These are phyloP conservation scores for Pituophis catenifer DNA, from an alignment of 2,113 vertebrate species.

Conservation along the genomic window DNA sequence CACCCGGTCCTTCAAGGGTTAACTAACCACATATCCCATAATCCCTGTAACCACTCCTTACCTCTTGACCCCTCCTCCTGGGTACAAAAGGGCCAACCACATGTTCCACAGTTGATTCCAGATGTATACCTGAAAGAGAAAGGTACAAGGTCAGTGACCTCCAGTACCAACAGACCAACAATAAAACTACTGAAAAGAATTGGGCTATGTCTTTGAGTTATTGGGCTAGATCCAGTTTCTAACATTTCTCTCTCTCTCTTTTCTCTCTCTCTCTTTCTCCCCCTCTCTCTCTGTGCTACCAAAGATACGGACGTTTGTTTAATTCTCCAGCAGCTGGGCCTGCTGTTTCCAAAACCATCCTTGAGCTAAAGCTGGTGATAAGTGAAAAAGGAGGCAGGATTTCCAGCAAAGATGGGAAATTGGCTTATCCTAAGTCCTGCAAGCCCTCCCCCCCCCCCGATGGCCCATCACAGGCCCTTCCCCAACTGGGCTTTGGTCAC, in stretches of 20 bases:
- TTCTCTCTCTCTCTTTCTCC: neutral
- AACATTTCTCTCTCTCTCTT: accelerated
- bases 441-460: neutral
- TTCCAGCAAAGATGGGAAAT: neutral
- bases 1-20: no score
- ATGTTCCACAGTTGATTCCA: no score
- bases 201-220: no score
- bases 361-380: neutral
- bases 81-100: no score
- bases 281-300: neutral
- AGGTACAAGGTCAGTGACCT: no score
- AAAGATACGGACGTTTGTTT: neutral
- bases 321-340: neutral
- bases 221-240: no score
- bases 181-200: no score
- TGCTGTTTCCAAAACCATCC: neutral
- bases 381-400: neutral
- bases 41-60: no score
- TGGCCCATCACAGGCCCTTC: neutral
- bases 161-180: no score
- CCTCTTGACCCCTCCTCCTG: no score
- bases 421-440: neutral
- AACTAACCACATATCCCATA: no score
- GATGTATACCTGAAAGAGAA: no score
- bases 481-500: neutral